phyloP scores from a whole-genome alignment of 2,113 vertebrate species.

The Burhinus bistriatus region DNA sequence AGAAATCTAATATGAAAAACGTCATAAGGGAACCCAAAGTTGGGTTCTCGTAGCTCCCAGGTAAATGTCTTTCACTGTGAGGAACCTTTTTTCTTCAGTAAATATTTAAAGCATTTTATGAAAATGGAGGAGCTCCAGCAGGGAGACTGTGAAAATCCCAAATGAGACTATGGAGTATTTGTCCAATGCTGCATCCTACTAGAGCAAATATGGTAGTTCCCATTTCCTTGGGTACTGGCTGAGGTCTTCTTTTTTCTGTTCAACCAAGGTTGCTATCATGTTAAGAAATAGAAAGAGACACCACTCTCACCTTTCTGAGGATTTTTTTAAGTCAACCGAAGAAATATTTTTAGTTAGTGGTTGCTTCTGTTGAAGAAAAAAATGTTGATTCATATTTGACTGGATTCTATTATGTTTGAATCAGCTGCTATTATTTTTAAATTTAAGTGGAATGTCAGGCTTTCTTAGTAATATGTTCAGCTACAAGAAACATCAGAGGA shows the following conservation, averaged over 20 bases:
- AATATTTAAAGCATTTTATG: background rate
- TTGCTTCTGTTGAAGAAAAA: background rate
- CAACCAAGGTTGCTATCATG: background rate
- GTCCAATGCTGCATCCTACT: background rate
- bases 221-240: background rate
- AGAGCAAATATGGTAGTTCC: background rate
- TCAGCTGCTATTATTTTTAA: slow-evolving; percentile 3
- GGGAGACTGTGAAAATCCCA: background rate
- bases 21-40: background rate
- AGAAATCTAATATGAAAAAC: background rate
- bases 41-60: background rate
- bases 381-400: background rate
- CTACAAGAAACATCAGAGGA: background rate
- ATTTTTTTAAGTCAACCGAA: background rate
- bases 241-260: background rate
- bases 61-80: background rate
- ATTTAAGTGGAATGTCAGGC: background rate
- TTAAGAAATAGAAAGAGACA: background rate
- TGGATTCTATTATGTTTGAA: slow-evolving; percentile 7
- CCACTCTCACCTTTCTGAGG: background rate
- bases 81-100: background rate
- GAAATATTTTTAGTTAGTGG: background rate
- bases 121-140: background rate
- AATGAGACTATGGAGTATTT: background rate
- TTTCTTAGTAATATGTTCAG: background rate